Evolutionary conservation across 2,888 invertebrate genomes (phyloP).

Genomic region (Sceliomorpha sp.): DNA sequence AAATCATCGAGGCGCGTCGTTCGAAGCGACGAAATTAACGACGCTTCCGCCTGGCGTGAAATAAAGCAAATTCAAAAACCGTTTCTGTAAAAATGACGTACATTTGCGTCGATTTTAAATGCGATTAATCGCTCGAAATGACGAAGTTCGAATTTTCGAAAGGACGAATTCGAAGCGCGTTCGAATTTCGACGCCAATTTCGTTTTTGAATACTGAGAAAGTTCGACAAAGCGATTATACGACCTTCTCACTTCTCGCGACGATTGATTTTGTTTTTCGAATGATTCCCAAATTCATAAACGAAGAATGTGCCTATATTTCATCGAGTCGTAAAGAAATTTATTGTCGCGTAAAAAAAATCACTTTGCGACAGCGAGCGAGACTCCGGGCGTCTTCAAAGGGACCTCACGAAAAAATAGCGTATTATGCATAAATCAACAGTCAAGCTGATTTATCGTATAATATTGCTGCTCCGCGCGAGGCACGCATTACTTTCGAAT

Average conservation of each 20-base stretch:
- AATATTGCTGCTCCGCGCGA: slow-evolving; percentile 33
- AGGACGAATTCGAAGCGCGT: too few species aligned
- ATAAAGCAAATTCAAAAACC: too few species aligned
- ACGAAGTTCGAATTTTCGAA: too few species aligned
- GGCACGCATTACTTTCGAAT: slow-evolving; percentile 19
- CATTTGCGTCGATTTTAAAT: too few species aligned
- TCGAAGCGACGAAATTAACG: background rate
- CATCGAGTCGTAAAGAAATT: slow-evolving; percentile 45
- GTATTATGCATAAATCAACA: slow-evolving; percentile 41
- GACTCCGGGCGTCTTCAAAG: slow-evolving; percentile 41
- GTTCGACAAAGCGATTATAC: background rate
- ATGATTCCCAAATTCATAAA: slow-evolving; percentile 19
- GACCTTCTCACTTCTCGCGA: slow-evolving; percentile 10
- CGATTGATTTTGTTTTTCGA: slow-evolving; percentile 2
- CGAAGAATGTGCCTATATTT: slow-evolving; percentile 23
- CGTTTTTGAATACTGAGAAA: too few species aligned
- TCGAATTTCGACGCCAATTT: too few species aligned
- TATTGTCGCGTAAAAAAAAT: slow-evolving; percentile 51
- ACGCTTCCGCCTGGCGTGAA: background rate
- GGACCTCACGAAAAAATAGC: slow-evolving; percentile 27
- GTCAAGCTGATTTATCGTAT: slow-evolving; percentile 28
- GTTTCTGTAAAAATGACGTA: too few species aligned
- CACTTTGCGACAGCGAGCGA: slow-evolving; percentile 25
- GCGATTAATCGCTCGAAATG: too few species aligned
- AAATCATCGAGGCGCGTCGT: background rate